A percentile compares a stretch with the other conserved stretches of the same genome.
phyloP scores from a whole-genome alignment of 1,140 invertebrate species.

The Hypothenemus hampei region DNA sequence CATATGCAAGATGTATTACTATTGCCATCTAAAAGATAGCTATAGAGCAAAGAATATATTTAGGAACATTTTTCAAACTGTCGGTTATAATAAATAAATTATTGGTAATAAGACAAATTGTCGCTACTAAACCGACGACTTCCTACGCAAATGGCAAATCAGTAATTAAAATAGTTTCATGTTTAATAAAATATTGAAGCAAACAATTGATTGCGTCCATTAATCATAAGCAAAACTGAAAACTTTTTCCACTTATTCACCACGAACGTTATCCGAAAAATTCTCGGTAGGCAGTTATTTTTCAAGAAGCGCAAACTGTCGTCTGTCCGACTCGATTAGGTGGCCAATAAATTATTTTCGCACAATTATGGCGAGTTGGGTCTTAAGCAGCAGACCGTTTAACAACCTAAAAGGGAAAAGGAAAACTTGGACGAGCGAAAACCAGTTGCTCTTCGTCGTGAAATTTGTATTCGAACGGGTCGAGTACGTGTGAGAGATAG shows the following conservation, averaged over 20 bases:
- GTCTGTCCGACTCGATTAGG: conserved; percentile 18
- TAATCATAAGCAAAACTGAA: too few relatives aligned
- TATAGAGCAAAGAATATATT: too few relatives aligned
- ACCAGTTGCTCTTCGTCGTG: conserved; percentile 15
- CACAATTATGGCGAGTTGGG: conserved; percentile 20
- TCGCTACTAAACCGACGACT: too few relatives aligned
- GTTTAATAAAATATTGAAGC: too few relatives aligned
- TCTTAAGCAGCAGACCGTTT: conserved; percentile 12
- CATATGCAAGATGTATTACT: conserved; percentile 15
- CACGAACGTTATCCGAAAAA: not conserved
- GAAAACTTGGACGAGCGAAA: conserved; percentile 13
- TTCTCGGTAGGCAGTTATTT: conserved; percentile 21
- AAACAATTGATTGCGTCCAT: too few relatives aligned
- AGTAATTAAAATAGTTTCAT: too few relatives aligned
- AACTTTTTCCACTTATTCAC: conserved; percentile 7
- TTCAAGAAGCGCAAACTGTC: conserved; percentile 21
- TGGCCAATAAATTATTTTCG: conserved; percentile 33
- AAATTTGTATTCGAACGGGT: conserved; percentile 16
- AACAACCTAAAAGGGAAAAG: conserved; percentile 24
- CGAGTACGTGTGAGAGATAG: too few relatives aligned
- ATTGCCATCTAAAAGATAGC: too few relatives aligned
- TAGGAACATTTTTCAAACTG: too few relatives aligned
- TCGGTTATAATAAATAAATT: too few relatives aligned
- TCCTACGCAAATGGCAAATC: too few relatives aligned
- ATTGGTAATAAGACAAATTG: too few relatives aligned